Percentiles rank a stretch among this genome's conserved stretches.
Evolutionary conservation across 2,888 invertebrate genomes (phyloP).

Genomic region (Pseudanteris insignis): DNA sequence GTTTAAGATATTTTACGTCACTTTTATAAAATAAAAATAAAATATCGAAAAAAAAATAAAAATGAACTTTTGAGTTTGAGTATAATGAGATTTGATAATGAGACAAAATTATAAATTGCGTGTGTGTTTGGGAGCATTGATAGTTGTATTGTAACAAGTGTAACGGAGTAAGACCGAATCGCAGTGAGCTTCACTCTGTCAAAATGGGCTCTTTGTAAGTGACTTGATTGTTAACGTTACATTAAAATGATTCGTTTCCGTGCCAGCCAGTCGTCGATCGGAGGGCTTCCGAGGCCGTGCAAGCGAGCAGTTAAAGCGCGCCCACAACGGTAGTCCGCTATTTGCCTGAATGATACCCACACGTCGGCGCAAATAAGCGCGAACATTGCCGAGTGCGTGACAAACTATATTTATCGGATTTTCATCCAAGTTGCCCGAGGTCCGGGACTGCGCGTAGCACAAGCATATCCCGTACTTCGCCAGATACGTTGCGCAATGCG

Average conservation of each 20-base stretch:
- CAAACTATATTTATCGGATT: conserved; percentile 48
- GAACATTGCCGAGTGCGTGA: conserved; percentile 29
- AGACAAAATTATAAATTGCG: too few relatives aligned
- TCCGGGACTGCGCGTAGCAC: conserved; percentile 45
- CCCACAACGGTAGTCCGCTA: conserved; percentile 21
- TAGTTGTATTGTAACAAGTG: too few relatives aligned
- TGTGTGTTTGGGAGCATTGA: too few relatives aligned
- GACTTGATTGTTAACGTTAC: conserved; percentile 40
- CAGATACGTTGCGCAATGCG: conserved; percentile 44
- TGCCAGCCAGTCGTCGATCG: conserved; percentile 46
- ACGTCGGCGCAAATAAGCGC: conserved; percentile 32
- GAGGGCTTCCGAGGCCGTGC: conserved; percentile 50
- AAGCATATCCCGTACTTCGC: conserved; percentile 40
- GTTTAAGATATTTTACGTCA: too few relatives aligned
- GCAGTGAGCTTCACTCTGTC: too few relatives aligned
- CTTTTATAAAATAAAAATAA: too few relatives aligned
- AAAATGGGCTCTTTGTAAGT: too few relatives aligned
- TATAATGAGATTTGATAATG: too few relatives aligned
- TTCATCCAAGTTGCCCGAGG: conserved; percentile 47
- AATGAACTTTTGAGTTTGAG: too few relatives aligned
- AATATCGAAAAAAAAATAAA: too few relatives aligned
- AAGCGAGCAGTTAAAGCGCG: conserved; percentile 46
- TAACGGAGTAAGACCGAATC: too few relatives aligned
- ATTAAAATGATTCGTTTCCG: conserved; percentile 48
- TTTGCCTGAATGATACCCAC: conserved; percentile 37